Percentiles rank a stretch among this genome's conserved stretches.
Evolutionary conservation across 2,797 vertebrate genomes (phyloP).

Genomic region (Ciconia nigra): DNA sequence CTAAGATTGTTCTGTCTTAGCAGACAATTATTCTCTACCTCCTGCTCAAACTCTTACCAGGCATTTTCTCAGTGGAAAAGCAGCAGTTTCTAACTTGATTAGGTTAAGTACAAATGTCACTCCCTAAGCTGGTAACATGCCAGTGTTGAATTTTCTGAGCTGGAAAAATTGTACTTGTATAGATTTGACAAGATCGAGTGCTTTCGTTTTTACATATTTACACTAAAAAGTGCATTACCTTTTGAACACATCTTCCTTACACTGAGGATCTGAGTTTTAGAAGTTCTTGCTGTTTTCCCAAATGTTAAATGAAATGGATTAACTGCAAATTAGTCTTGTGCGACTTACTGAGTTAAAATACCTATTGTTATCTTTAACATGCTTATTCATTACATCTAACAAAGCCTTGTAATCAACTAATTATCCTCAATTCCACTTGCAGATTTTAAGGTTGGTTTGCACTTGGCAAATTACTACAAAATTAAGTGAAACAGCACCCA

Average conservation of each 20-base stretch:
- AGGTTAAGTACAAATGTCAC: not conserved
- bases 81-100: not conserved
- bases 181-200: not conserved
- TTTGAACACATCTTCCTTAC: not conserved
- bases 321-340: not conserved
- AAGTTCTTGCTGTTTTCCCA: not conserved
- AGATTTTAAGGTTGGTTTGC: not conserved
- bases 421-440: not conserved
- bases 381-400: not conserved
- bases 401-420: not conserved
- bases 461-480: not conserved
- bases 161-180: accelerated
- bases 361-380: not conserved
- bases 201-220: not conserved
- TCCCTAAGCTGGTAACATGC: not conserved
- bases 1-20: not conserved
- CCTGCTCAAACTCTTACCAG: not conserved
- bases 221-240: no score
- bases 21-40: not conserved
- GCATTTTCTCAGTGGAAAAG: not conserved
- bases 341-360: not conserved
- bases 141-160: not conserved
- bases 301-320: not conserved
- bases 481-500: not conserved
- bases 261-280: not conserved